Percentiles rank a stretch among this genome's conserved stretches.
Evolutionary conservation across 2,797 vertebrate genomes (phyloP).

Genomic region (Tarsius wallacei): DNA sequence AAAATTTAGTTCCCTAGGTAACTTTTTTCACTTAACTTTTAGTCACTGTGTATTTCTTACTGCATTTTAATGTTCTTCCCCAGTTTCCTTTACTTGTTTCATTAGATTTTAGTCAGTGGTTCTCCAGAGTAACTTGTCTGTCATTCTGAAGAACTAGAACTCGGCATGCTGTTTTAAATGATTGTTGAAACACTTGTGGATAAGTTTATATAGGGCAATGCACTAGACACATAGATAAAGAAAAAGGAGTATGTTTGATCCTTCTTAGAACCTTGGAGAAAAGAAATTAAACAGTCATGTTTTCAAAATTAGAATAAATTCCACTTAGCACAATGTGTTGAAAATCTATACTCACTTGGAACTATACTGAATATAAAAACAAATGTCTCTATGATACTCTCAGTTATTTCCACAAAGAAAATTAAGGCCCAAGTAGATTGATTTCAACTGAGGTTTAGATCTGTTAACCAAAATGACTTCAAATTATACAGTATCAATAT

Average conservation of each 20-base stretch:
- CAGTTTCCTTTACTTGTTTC: background rate
- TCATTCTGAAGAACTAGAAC: background rate
- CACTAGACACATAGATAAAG: background rate
- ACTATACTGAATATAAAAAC: background rate
- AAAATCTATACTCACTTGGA: background rate
- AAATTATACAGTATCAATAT: background rate
- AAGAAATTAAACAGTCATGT: background rate
- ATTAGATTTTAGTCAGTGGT: background rate
- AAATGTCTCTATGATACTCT: background rate
- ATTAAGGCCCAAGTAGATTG: background rate
- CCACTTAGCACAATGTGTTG: background rate
- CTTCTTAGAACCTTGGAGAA: background rate
- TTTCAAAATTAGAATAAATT: conserved; percentile 21
- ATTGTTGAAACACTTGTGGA: background rate
- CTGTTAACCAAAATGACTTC: background rate
- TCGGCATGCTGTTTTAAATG: background rate
- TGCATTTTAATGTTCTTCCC: background rate
- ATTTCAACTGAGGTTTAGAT: background rate
- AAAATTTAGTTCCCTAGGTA: background rate
- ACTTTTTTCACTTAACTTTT: background rate
- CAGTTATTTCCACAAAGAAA: background rate
- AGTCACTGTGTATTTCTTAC: background rate
- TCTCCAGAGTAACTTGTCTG: background rate
- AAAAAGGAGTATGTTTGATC: background rate
- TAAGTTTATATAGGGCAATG: background rate